These are phyloP conservation scores for Salarias fasciatus DNA, from an alignment of 2,797 vertebrate genomes.

Conservation along the genomic window DNA sequence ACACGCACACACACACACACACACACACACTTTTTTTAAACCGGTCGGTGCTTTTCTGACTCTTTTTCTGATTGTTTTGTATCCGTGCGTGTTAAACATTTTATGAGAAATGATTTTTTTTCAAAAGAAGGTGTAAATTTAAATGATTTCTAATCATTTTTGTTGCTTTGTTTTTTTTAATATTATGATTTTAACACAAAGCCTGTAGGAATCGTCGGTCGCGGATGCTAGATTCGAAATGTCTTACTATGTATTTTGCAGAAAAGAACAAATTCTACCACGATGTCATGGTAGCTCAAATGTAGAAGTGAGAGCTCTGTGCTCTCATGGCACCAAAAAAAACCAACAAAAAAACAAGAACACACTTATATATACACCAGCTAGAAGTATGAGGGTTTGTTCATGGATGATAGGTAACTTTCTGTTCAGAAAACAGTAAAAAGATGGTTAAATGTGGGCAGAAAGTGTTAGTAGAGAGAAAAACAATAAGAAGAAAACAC, in stretches of 20 bases:
- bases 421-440: neutral
- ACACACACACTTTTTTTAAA: slow-evolving; percentile 52
- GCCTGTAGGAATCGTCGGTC: slow-evolving; percentile 21
- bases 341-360: too few relatives aligned
- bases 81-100: slow-evolving; percentile 27
- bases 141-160: slow-evolving; percentile 39
- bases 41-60: slow-evolving; percentile 59
- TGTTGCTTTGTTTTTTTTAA: slow-evolving; percentile 14
- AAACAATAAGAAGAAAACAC: slow-evolving; percentile 3
- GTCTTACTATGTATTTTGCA: slow-evolving; percentile 62
- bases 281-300: slow-evolving; percentile 53
- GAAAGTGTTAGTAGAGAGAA: neutral
- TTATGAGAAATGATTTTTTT: slow-evolving; percentile 33
- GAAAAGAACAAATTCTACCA: slow-evolving; percentile 16
- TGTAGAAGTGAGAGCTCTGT: slow-evolving; percentile 28
- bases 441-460: neutral
- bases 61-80: slow-evolving; percentile 57
- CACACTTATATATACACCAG: slow-evolving; percentile 48
- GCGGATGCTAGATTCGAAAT: neutral
- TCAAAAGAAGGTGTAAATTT: slow-evolving; percentile 44
- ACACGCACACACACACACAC: too few relatives aligned
- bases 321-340: slow-evolving; percentile 36
- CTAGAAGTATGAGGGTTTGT: slow-evolving; percentile 32
- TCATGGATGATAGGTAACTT: slow-evolving; percentile 15
- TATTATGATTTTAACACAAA: slow-evolving; percentile 9